These are phyloP conservation scores for Cephus sareptanus DNA, from an alignment of 2,888 invertebrate species.

Conservation along the genomic window DNA sequence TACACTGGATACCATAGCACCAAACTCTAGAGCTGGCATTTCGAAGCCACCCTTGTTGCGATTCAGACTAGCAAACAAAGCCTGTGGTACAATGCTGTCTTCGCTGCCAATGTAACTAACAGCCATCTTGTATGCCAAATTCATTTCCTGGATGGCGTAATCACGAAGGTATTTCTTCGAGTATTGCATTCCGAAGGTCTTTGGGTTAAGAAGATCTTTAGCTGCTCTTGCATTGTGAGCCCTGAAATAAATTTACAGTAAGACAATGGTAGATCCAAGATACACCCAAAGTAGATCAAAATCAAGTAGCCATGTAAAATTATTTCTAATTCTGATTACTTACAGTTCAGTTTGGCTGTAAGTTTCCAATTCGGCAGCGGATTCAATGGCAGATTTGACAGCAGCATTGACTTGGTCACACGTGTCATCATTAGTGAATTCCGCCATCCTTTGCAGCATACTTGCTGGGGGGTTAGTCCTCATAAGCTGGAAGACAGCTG, in stretches of 20 bases:
- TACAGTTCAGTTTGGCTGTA: constrained; percentile 65
- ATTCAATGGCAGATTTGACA: constrained; percentile 73
- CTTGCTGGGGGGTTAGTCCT: constrained; percentile 71
- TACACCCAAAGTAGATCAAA: not conserved
- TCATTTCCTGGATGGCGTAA: constrained; percentile 63
- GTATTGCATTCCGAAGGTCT: constrained; percentile 67
- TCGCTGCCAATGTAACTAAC: constrained; percentile 69
- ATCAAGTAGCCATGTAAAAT: not conserved
- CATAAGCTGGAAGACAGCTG: constrained; percentile 74
- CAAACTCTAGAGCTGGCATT: constrained; percentile 35
- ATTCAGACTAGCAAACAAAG: constrained; percentile 47
- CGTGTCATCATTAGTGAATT: constrained; percentile 74
- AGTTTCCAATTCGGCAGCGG: constrained; percentile 68
- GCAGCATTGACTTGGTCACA: constrained; percentile 75
- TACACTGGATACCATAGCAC: constrained; percentile 65
- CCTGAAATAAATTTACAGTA: not conserved
- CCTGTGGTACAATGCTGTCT: constrained; percentile 70
- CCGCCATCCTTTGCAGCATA: constrained; percentile 79
- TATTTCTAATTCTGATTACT: constrained; percentile 51
- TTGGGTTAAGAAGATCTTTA: constrained; percentile 57
- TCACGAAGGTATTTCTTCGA: constrained; percentile 67
- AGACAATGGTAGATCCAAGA: too few relatives aligned
- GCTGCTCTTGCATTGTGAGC: constrained; percentile 64
- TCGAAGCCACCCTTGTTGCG: constrained; percentile 61
- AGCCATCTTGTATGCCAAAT: constrained; percentile 63